Percentiles rank a stretch among this genome's conserved stretches.
phyloP scores from a whole-genome alignment of 2,113 vertebrate species.

The Rhinoderma darwinii region DNA sequence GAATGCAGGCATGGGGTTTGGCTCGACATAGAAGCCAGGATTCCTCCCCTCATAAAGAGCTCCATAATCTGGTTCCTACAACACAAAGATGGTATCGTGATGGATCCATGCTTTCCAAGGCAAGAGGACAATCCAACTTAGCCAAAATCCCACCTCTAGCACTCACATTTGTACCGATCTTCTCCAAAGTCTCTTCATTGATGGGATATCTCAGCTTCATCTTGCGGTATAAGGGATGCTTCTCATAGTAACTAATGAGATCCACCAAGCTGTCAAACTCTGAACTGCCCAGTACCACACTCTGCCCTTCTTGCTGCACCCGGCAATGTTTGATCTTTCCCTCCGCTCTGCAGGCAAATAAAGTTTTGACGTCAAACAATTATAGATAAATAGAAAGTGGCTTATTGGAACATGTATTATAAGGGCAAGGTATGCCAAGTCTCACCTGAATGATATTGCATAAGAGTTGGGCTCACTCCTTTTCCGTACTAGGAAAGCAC shows the following conservation, averaged over 20 bases:
- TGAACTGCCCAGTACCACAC: slow-evolving; percentile 89
- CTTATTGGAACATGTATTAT: neutral
- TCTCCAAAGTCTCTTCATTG: slow-evolving; percentile 97
- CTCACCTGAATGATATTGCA: slow-evolving; percentile 95
- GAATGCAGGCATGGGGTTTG: slow-evolving; percentile 96
- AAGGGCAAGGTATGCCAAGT: neutral
- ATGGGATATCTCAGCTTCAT: slow-evolving; percentile 98
- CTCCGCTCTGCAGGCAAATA: slow-evolving; percentile 90
- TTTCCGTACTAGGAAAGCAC: slow-evolving; percentile 96
- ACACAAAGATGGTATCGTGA: slow-evolving; percentile 39
- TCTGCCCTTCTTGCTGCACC: slow-evolving; percentile 95
- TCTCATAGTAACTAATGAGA: slow-evolving; percentile 96
- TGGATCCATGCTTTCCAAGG: neutral
- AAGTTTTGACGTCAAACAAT: no score
- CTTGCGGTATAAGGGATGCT: slow-evolving; percentile 94
- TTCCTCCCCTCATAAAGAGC: slow-evolving; percentile 94
- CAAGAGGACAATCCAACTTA: no score
- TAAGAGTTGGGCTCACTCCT: slow-evolving; percentile 92
- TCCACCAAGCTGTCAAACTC: slow-evolving; percentile 98
- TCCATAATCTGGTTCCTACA: slow-evolving; percentile 93
- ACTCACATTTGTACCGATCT: slow-evolving; percentile 96
- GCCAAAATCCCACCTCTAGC: no score
- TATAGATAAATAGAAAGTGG: neutral
- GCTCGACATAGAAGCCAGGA: slow-evolving; percentile 95
- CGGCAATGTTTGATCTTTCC: slow-evolving; percentile 99